Conservation (phyloP, 2,113 vertebrate species). For the Irena cyanogastra region DNA sequence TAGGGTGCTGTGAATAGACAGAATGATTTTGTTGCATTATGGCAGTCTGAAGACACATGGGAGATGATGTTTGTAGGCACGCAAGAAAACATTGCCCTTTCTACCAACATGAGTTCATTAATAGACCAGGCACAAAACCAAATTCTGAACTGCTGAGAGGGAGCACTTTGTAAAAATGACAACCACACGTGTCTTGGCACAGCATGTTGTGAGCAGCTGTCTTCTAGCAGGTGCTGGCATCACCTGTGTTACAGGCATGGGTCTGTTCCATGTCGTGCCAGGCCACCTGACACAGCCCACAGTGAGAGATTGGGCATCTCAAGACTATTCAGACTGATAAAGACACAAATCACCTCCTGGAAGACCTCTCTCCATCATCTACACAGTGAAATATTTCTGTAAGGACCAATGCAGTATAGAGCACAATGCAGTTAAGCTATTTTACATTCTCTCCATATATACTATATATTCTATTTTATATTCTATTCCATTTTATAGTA, state of each 20-base stretch:
- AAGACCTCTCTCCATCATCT: neutral
- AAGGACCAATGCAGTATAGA: neutral
- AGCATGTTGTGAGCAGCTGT: neutral
- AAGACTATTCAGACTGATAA: neutral
- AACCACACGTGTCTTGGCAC: neutral
- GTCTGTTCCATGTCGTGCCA: fast-evolving
- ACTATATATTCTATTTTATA: neutral
- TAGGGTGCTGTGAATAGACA: neutral
- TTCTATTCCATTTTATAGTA: neutral
- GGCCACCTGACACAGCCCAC: fast-evolving
- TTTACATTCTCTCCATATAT: neutral
- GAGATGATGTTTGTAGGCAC: neutral
- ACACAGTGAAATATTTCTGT: neutral
- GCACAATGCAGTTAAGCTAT: neutral
- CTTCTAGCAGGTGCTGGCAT: neutral
- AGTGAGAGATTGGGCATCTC: neutral
- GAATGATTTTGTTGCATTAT: neutral
- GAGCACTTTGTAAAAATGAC: neutral
- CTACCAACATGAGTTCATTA: neutral
- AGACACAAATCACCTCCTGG: neutral
- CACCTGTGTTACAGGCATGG: neutral
- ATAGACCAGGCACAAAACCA: neutral
- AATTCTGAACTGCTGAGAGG: neutral
- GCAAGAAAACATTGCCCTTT: neutral
- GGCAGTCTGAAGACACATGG: neutral